Evolutionary conservation across 2,888 invertebrate genomes (phyloP).

Genomic region (Piscicola geometra): DNA sequence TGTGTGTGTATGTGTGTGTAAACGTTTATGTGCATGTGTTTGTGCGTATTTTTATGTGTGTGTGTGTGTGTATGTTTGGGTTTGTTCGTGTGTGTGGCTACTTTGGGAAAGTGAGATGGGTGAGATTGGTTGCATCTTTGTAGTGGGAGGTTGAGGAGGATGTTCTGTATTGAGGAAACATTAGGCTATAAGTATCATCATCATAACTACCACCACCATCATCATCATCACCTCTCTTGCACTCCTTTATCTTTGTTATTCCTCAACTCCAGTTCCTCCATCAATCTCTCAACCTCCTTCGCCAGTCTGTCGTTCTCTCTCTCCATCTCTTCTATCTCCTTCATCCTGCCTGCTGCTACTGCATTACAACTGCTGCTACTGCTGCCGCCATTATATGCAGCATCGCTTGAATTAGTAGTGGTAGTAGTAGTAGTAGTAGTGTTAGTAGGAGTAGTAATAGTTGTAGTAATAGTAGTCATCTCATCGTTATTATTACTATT

Average conservation of each 20-base stretch:
- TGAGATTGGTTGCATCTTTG: too few species aligned
- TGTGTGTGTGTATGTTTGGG: constrained; percentile 7
- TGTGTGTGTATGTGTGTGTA: constrained; percentile 18
- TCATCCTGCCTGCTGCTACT: constrained; percentile 30
- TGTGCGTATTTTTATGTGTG: constrained; percentile 1
- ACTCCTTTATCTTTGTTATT: constrained; percentile 29
- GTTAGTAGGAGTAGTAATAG: neutral
- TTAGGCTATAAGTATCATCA: neutral
- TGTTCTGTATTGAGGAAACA: too few species aligned
- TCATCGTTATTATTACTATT: constrained; percentile 7
- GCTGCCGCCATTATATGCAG: neutral
- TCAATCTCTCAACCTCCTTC: constrained; percentile 37
- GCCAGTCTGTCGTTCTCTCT: constrained; percentile 45
- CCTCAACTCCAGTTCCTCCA: constrained; percentile 43
- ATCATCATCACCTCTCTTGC: constrained; percentile 33
- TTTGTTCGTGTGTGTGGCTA: neutral
- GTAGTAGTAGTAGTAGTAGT: neutral
- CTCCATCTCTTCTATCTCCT: constrained; percentile 36
- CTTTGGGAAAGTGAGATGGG: too few species aligned
- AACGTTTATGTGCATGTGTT: constrained; percentile 6
- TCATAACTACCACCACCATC: neutral
- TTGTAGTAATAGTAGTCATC: neutral
- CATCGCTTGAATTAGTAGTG: neutral
- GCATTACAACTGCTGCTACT: neutral
- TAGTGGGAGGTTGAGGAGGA: too few species aligned